Conservation (phyloP, 2,888 invertebrate species). For the Scaptomyza flava region DNA sequence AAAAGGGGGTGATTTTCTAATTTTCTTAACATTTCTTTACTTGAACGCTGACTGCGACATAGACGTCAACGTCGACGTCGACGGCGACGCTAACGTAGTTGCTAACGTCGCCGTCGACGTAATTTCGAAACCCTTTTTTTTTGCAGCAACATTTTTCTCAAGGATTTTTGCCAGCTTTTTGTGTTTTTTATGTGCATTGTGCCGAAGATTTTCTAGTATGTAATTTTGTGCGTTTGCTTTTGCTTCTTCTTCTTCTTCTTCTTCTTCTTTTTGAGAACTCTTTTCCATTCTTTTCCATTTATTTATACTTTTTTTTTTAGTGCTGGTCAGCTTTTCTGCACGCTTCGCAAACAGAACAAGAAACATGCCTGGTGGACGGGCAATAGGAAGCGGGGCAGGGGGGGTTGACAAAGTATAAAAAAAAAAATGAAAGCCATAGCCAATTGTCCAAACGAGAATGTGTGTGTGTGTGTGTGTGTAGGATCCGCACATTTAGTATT, state of each 20-base stretch:
- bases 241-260: slow-evolving; percentile 10
- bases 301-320: slow-evolving; percentile 52
- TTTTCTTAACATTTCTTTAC: slow-evolving; percentile 79
- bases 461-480: slow-evolving; percentile 40
- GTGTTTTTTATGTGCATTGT: slow-evolving; percentile 57
- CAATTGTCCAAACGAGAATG: slow-evolving; percentile 62
- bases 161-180: slow-evolving; percentile 64
- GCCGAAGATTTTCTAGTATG: slow-evolving; percentile 71
- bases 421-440: slow-evolving; percentile 46
- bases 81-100: not conserved
- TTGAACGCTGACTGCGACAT: slow-evolving; percentile 18
- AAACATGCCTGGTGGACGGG: not conserved
- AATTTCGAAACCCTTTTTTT: slow-evolving; percentile 67
- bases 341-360: slow-evolving; percentile 59
- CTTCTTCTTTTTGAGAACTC: not conserved
- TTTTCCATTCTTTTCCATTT: not conserved
- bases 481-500: slow-evolving; percentile 54
- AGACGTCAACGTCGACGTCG: not conserved
- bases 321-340: slow-evolving; percentile 79
- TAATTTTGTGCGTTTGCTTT: slow-evolving; percentile 72
- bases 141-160: slow-evolving; percentile 27
- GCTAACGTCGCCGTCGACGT: slow-evolving; percentile 35
- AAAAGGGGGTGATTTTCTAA: slow-evolving; percentile 77
- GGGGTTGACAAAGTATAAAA: too few relatives aligned
- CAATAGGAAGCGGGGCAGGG: slow-evolving; percentile 22